These are phyloP conservation scores for Ammodytes dubius DNA, from an alignment of 2,113 vertebrate genomes.

Conservation along the genomic window DNA sequence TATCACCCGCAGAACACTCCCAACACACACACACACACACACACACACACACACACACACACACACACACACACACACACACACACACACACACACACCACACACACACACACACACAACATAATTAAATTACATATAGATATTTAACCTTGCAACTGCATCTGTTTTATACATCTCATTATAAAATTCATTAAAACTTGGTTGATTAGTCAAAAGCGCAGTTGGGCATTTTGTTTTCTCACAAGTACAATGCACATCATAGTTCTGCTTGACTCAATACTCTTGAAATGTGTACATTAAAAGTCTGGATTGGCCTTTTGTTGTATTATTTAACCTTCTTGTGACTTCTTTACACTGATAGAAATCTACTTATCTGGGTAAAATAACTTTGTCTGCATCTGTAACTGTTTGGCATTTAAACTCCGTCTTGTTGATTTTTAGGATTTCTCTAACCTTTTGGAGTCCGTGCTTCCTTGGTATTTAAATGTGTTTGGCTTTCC, in stretches of 20 bases:
- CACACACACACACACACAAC: slow-evolving; percentile 14
- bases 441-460: slow-evolving; percentile 74
- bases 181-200: slow-evolving; percentile 82
- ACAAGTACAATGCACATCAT: not conserved
- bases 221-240: slow-evolving; percentile 29
- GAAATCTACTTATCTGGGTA: slow-evolving; percentile 35
- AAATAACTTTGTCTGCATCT: slow-evolving; percentile 53
- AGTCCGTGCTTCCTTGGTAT: slow-evolving; percentile 59
- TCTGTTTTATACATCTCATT: slow-evolving; percentile 75
- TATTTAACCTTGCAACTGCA: slow-evolving; percentile 64
- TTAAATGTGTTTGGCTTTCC: slow-evolving; percentile 53
- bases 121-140: slow-evolving; percentile 65
- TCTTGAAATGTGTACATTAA: not conserved
- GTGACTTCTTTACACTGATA: slow-evolving; percentile 7
- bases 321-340: slow-evolving; percentile 21
- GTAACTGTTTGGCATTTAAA: slow-evolving; percentile 77
- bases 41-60: slow-evolving; percentile 11
- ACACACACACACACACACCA: slow-evolving; percentile 3
- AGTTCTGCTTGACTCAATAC: slow-evolving; percentile 32
- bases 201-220: slow-evolving; percentile 71
- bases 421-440: slow-evolving; percentile 55
- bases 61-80: slow-evolving; percentile 9
- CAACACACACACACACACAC: slow-evolving; percentile 11
- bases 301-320: not conserved
- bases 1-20: slow-evolving; percentile 45